Evolutionary conservation across 2,888 invertebrate genomes (phyloP).

Genomic region (Melanchra persicariae): DNA sequence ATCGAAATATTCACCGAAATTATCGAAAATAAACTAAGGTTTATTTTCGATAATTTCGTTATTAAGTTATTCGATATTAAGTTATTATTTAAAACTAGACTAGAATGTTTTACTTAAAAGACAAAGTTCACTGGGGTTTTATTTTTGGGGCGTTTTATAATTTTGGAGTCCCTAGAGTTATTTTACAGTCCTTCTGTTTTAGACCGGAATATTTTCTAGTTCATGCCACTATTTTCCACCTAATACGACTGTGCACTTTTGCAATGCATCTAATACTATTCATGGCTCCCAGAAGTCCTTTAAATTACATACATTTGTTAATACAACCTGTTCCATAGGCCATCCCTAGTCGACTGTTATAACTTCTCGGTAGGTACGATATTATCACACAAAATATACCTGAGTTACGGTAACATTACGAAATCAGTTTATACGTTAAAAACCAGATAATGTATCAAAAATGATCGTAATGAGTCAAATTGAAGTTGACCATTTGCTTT

Average conservation of each 20-base stretch:
- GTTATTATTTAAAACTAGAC: no score
- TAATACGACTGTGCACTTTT: conserved; percentile 36
- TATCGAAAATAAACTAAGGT: no score
- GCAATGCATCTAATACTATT: conserved; percentile 46
- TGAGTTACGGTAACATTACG: conserved; percentile 10
- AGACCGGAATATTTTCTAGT: background rate
- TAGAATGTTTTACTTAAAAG: no score
- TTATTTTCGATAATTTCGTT: no score
- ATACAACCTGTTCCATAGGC: conserved; percentile 42
- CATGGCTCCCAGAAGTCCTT: conserved; percentile 48
- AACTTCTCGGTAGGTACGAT: conserved; percentile 52
- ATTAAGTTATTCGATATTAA: no score
- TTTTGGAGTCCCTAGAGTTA: no score
- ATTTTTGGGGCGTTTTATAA: no score
- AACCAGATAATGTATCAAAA: background rate
- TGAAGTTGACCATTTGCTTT: background rate
- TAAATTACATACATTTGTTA: conserved; percentile 57
- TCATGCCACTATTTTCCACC: background rate
- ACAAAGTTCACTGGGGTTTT: no score
- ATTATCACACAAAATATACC: conserved; percentile 47
- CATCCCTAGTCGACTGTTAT: conserved; percentile 61
- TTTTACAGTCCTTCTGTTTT: no score
- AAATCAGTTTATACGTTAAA: background rate
- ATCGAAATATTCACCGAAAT: no score
- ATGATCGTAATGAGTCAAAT: background rate